Conservation (phyloP, 2,113 vertebrate species). For the Megalops atlanticus region DNA sequence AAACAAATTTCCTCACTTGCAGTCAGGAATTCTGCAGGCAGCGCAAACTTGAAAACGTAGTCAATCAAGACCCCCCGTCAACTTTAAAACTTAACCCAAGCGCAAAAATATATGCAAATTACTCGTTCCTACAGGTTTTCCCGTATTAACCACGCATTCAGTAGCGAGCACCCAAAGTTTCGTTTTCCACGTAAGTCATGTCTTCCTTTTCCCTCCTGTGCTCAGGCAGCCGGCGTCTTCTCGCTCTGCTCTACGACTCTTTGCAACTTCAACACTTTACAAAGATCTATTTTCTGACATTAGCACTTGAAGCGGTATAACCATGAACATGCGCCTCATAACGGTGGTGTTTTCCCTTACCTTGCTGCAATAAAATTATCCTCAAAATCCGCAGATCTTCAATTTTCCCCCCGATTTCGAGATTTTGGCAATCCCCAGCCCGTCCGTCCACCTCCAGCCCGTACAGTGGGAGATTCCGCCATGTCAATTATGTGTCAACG, state of each 20-base stretch:
- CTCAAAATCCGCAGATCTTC: slow-evolving; percentile 14
- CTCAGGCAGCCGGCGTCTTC: slow-evolving; percentile 32
- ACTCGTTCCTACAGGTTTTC: background rate
- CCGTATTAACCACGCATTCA: background rate
- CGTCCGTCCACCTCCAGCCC: slow-evolving; percentile 39
- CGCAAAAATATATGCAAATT: background rate
- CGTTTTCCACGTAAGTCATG: slow-evolving; percentile 24
- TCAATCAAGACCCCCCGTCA: background rate
- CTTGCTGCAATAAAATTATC: background rate
- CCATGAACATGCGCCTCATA: background rate
- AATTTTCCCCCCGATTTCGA: slow-evolving; percentile 31
- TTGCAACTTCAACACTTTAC: slow-evolving; percentile 28
- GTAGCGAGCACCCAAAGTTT: slow-evolving; percentile 37
- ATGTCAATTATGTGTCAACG: slow-evolving; percentile 51
- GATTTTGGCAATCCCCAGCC: slow-evolving; percentile 40
- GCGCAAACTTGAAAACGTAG: background rate
- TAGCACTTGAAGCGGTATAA: background rate
- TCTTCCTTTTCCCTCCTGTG: slow-evolving; percentile 33
- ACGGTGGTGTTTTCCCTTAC: background rate
- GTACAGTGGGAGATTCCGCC: slow-evolving; percentile 45
- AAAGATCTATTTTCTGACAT: background rate
- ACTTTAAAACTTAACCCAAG: background rate
- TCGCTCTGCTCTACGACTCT: background rate
- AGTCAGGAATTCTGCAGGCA: background rate
- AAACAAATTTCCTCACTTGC: background rate